Base-by-base conservation (phyloP, 2,888 invertebrate genomes). In the Petrophora chlorosata region DNA sequence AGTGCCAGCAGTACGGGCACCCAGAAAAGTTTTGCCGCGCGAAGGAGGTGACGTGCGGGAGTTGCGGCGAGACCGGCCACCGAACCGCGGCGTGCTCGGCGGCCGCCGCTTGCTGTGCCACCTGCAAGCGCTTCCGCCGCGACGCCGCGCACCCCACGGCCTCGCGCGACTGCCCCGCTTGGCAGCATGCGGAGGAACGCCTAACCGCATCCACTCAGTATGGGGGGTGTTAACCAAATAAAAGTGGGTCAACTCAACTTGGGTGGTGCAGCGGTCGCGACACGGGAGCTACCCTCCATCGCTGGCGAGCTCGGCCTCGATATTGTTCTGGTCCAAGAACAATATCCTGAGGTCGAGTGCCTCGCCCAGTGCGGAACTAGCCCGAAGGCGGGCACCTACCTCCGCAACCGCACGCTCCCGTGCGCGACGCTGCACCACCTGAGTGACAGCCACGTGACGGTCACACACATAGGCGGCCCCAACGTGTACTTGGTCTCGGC, bases 261-360 rank as follows among this genome's bases (percentile, higher is more conserved):
- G 19, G 19, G 19, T 19, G 19, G 19, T 19, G 19, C 5, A 19
- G 19, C 4, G 19, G 7, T 4, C 2, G 19, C 4, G 19, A 19
- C 19, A 2, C 4, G 19, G 19, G 19, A 19, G 19, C 19, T 19
- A 4, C 19, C 19, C 7, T 4, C 5, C 1, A 19, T 19, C 0
- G 58, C 63, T 0, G 8, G 8, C 0, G 49, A 53, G 0, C 10
- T 33, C 0, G 30, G 29, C 0, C 22, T 70, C 0, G 66, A 65
- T 4, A 5, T 66, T 1, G 42, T 61, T 0, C 57, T 70, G 0
- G 49, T 67, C 0, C 67, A 68, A 30, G 69, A 70, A 28, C 66
- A 22, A 22, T 22, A 25, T 19, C 2, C 33, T 9, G 7, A 17
- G 29, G 42, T 7, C 30, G 22, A 23, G 9, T 26, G 25, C 0